Percentiles rank a stretch among this genome's conserved stretches.
These are phyloP conservation scores for Drosophila buzzatii DNA, from an alignment of 2,888 invertebrate genomes.

Conservation along the genomic window DNA sequence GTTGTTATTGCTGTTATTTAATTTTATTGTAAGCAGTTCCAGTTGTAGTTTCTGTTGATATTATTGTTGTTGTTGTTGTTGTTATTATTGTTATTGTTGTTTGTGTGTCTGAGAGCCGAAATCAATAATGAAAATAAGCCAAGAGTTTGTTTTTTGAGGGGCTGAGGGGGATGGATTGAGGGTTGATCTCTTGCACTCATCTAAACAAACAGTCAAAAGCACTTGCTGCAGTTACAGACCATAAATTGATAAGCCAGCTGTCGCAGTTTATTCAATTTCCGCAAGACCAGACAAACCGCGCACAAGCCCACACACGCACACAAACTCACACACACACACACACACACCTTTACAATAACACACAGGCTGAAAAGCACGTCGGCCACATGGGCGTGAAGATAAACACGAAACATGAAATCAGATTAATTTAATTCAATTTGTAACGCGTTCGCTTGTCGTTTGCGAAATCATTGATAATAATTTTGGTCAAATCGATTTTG, in stretches of 20 bases:
- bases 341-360: neutral
- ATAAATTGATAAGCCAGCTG: constrained; percentile 50
- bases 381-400: constrained; percentile 25
- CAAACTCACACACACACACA: constrained; percentile 20
- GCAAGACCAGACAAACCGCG: constrained; percentile 21
- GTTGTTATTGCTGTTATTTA: constrained; percentile 43
- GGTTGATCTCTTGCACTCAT: constrained; percentile 15
- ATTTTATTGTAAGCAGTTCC: constrained; percentile 49
- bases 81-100: neutral
- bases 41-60: constrained; percentile 1
- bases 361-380: constrained; percentile 5
- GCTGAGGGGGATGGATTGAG: constrained; percentile 2
- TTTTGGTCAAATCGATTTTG: constrained; percentile 77
- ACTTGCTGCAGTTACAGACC: constrained; percentile 35
- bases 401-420: constrained; percentile 47
- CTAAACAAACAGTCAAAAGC: constrained; percentile 31
- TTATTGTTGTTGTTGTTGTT: constrained; percentile 21
- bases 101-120: constrained; percentile 40
- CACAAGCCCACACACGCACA: constrained; percentile 19
- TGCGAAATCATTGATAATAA: constrained; percentile 76
- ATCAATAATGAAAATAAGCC: constrained; percentile 49
- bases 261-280: constrained; percentile 62
- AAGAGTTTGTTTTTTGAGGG: constrained; percentile 1
- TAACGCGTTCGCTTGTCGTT: constrained; percentile 53
- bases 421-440: constrained; percentile 78